These are phyloP conservation scores for Eurytemora carolleeae DNA, from an alignment of 1,140 invertebrate species.

Conservation along the genomic window DNA sequence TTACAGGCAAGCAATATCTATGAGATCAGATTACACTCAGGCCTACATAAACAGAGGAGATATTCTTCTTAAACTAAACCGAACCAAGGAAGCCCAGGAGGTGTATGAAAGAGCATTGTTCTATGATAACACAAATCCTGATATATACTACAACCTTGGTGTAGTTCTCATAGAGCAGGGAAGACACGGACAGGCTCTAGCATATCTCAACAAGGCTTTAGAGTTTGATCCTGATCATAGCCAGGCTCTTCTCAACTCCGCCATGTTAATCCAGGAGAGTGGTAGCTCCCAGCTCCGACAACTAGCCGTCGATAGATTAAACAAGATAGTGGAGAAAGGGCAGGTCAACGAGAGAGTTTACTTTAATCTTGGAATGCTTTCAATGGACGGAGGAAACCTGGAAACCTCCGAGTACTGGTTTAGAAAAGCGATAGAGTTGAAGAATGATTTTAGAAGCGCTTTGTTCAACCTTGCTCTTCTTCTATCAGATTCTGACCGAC, in stretches of 20 bases:
- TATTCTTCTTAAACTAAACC: constrained; percentile 81
- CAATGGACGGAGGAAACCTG: constrained; percentile 78
- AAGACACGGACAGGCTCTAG: constrained; percentile 66
- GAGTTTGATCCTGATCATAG: constrained; percentile 82
- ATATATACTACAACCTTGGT: constrained; percentile 91
- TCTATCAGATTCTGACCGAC: constrained; percentile 61
- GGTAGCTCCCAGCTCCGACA: constrained; percentile 53
- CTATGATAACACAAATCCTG: constrained; percentile 83
- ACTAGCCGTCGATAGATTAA: constrained; percentile 50
- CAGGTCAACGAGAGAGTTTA: constrained; percentile 57
- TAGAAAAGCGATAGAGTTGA: constrained; percentile 34
- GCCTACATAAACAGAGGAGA: constrained; percentile 93
- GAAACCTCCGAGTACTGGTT: constrained; percentile 74
- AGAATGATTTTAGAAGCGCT: constrained; percentile 54
- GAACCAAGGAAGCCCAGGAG: constrained; percentile 75
- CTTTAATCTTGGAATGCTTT: constrained; percentile 87
- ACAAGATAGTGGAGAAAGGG: constrained; percentile 55
- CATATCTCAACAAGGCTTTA: constrained; percentile 77
- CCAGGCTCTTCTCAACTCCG: constrained; percentile 82
- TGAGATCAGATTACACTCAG: constrained; percentile 89
- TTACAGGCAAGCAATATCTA: constrained; percentile 81
- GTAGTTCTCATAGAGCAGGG: constrained; percentile 83
- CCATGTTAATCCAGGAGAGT: constrained; percentile 73
- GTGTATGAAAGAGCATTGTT: constrained; percentile 79
- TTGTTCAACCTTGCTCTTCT: constrained; percentile 83